These are phyloP conservation scores for Dasysyrphus tricinctus DNA, from an alignment of 2,888 invertebrate genomes.

Conservation along the genomic window DNA sequence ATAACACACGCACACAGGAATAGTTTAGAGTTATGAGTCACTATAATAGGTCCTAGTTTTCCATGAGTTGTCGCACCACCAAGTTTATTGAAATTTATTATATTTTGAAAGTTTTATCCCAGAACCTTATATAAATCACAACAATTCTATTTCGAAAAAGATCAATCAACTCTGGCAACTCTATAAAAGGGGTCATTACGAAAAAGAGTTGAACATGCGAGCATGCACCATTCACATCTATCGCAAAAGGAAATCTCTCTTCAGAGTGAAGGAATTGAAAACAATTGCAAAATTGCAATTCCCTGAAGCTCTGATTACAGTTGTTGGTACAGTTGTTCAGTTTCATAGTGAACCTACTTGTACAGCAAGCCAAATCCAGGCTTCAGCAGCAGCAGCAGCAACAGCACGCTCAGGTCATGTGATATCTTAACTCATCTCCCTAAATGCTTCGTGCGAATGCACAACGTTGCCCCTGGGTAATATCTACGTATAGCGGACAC, in stretches of 20 bases:
- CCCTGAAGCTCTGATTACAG: conserved; percentile 64
- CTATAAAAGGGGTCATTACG: conserved; percentile 53
- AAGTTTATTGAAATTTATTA: no score
- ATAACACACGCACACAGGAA: no score
- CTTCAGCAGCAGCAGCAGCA: conserved; percentile 17
- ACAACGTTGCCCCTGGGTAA: conserved; percentile 56
- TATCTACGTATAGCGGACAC: conserved; percentile 42
- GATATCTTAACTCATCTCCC: conserved; percentile 75
- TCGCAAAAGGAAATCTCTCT: conserved; percentile 64
- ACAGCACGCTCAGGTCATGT: conserved; percentile 56
- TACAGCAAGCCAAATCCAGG: neutral
- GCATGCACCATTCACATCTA: conserved; percentile 38
- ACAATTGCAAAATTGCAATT: conserved; percentile 71
- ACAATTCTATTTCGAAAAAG: no score
- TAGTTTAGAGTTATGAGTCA: no score
- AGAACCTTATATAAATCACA: no score
- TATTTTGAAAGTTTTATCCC: no score
- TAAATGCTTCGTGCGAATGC: conserved; percentile 69
- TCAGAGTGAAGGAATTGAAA: conserved; percentile 51
- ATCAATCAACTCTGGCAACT: conserved; percentile 1
- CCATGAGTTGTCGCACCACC: no score
- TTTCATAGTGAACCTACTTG: conserved; percentile 19
- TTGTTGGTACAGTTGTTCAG: conserved; percentile 45
- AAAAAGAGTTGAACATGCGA: conserved; percentile 37
- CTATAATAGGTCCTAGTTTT: no score